These are phyloP conservation scores for Resseliella maxima DNA, from an alignment of 2,888 invertebrate species.

Conservation along the genomic window DNA sequence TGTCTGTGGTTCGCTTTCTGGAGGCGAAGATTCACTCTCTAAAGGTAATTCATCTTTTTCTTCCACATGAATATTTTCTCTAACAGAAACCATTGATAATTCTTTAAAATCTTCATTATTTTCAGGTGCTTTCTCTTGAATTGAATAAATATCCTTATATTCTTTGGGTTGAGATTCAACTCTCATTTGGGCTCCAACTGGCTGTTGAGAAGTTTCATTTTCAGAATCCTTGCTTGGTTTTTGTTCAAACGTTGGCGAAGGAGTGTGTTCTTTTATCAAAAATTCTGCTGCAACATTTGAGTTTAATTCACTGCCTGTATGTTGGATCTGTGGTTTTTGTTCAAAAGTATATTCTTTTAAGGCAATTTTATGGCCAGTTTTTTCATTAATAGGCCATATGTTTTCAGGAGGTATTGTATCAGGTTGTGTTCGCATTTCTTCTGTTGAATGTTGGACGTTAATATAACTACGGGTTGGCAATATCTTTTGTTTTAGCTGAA, in stretches of 20 bases:
- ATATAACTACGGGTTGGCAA: conserved; percentile 60
- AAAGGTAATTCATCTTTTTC: no score
- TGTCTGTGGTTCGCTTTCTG: not conserved
- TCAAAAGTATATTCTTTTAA: conserved; percentile 64
- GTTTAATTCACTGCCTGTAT: not conserved
- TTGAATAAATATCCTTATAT: no score
- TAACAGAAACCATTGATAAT: no score
- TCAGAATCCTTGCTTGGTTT: no score
- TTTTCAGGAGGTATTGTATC: conserved; percentile 57
- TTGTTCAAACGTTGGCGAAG: no score
- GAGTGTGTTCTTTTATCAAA: no score
- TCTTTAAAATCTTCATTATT: no score
- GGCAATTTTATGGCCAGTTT: conserved; percentile 64
- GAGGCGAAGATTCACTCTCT: not conserved
- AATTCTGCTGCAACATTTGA: conserved; percentile 18
- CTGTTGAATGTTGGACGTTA: not conserved
- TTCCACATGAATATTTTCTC: no score
- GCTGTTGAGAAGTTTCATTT: no score
- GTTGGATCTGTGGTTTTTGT: conserved; percentile 57
- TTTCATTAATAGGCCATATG: conserved; percentile 65
- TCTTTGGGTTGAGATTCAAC: no score
- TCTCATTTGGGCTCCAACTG: no score
- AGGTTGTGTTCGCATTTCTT: conserved; percentile 24
- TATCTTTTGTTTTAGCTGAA: conserved; percentile 58
- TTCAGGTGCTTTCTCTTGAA: no score